These are phyloP conservation scores for Thecophora atra DNA, from an alignment of 2,888 invertebrate species.

Conservation along the genomic window DNA sequence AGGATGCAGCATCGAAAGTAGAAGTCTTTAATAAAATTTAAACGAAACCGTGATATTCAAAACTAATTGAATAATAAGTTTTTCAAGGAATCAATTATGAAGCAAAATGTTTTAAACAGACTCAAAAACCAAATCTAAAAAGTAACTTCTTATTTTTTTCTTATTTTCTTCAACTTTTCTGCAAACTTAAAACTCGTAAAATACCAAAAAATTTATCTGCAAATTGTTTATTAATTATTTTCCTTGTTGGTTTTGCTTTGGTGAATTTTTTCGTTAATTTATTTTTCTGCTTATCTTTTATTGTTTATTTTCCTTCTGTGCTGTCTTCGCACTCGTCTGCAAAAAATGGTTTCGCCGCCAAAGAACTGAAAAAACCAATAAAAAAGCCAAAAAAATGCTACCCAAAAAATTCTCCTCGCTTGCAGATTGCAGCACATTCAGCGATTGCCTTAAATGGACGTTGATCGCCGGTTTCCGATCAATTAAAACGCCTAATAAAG, in stretches of 20 bases:
- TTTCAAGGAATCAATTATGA: no score
- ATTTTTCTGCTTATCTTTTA: neutral
- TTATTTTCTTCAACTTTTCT: no score
- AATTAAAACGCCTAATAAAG: slow-evolving; percentile 38
- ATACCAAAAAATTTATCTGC: no score
- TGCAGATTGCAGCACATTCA: slow-evolving; percentile 4
- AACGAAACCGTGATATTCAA: no score
- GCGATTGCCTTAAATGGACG: slow-evolving; percentile 1
- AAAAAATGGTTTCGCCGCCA: slow-evolving; percentile 32
- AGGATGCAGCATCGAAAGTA: no score
- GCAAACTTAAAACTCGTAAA: no score
- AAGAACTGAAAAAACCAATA: slow-evolving; percentile 7
- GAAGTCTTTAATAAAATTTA: no score
- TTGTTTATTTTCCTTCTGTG: neutral
- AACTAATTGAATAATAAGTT: no score
- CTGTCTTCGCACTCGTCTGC: slow-evolving; percentile 5
- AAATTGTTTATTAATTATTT: neutral
- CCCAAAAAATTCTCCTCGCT: neutral
- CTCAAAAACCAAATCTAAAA: no score
- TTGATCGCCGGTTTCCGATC: slow-evolving; percentile 37
- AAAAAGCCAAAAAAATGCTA: no score
- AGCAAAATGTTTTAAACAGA: no score
- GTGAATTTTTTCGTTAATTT: neutral
- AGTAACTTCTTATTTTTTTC: no score
- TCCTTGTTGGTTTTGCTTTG: neutral